A percentile compares a stretch with the other conserved stretches of the same genome.
Evolutionary conservation across 2,888 invertebrate genomes (phyloP).

Genomic region (Cantharis lateralis): DNA sequence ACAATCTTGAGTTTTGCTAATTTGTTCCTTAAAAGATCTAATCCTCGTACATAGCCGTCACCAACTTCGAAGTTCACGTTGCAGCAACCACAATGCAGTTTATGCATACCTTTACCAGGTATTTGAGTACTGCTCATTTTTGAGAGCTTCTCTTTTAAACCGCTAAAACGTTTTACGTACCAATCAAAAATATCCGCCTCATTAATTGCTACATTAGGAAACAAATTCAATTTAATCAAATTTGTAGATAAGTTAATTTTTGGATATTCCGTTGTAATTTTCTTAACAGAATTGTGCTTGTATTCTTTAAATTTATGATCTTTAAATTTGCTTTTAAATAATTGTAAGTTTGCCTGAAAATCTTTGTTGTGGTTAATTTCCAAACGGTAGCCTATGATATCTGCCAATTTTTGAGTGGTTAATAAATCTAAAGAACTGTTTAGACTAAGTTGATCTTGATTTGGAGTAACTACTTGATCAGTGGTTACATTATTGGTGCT

Average conservation of each 20-base stretch:
- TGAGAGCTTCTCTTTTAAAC: not conserved
- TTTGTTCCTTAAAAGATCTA: not conserved
- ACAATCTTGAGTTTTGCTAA: not conserved
- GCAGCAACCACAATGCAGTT: not conserved
- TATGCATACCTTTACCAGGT: not conserved
- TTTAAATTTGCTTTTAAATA: not conserved
- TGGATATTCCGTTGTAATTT: not conserved
- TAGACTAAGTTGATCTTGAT: not conserved
- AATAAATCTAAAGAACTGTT: not conserved
- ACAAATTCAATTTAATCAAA: not conserved
- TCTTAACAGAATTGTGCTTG: slow-evolving; percentile 9
- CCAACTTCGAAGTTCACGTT: not conserved
- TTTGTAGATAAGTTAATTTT: not conserved
- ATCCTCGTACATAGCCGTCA: not conserved
- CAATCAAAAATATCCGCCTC: not conserved
- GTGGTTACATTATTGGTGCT: not conserved
- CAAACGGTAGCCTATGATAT: not conserved
- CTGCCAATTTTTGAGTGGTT: not conserved
- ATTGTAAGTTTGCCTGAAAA: not conserved
- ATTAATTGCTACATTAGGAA: not conserved
- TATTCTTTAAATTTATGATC: slow-evolving; percentile 13
- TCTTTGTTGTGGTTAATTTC: not conserved
- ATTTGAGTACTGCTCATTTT: not conserved
- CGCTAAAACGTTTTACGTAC: not conserved
- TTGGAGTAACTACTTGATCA: not conserved